Percentiles rank a stretch among this genome's conserved stretches.
Conservation (phyloP, 1,140 invertebrate genomes). For the Pteromalus puparum region DNA sequence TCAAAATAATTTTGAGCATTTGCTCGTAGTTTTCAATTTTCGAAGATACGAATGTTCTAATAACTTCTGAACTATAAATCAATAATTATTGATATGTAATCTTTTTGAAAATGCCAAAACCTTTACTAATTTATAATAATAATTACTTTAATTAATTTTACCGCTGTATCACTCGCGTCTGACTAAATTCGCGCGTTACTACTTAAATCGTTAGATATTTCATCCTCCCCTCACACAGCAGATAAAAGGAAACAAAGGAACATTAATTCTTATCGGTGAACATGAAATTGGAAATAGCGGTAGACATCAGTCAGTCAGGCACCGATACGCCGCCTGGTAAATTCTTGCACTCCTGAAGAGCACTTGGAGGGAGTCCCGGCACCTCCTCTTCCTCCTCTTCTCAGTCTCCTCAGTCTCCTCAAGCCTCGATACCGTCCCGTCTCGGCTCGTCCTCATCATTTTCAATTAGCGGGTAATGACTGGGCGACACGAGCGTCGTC, state of each 20-base stretch:
- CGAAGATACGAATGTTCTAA: no score
- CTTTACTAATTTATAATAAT: no score
- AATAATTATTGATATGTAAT: no score
- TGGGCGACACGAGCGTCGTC: slow-evolving; percentile 49
- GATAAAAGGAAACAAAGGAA: no score
- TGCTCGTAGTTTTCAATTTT: no score
- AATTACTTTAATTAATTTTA: neutral
- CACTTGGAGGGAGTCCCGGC: neutral
- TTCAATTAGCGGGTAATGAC: slow-evolving; percentile 66
- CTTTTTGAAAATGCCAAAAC: no score
- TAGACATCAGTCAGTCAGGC: neutral
- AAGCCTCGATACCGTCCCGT: slow-evolving; percentile 7
- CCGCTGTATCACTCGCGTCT: neutral
- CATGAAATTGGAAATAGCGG: neutral
- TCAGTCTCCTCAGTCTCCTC: slow-evolving; percentile 55
- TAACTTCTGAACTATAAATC: no score
- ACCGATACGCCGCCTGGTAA: no score
- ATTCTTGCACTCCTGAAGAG: neutral
- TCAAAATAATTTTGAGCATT: no score
- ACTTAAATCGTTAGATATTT: neutral
- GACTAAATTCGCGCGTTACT: neutral
- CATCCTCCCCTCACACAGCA: no score
- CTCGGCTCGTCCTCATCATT: slow-evolving; percentile 62
- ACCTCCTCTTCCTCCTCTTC: neutral
- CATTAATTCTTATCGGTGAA: no score